phyloP scores from a whole-genome alignment of 2,888 invertebrate species.

The Diploptera punctata region DNA sequence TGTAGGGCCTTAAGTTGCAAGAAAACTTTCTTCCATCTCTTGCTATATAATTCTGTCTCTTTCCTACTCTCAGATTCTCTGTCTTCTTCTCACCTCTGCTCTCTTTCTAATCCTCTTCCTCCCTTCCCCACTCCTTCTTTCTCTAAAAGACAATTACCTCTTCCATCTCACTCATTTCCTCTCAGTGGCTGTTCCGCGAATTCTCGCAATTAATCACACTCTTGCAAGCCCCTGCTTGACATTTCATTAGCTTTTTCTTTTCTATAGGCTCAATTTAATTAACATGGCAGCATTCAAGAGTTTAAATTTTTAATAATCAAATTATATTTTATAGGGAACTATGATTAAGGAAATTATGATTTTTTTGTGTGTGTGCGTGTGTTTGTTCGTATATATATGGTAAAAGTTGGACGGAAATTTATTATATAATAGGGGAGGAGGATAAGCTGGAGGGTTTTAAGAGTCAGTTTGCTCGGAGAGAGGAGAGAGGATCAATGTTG shows the following conservation, averaged over 20 bases:
- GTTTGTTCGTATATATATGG: conserved; percentile 5
- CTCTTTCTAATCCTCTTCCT: conserved; percentile 18
- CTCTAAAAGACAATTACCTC: conserved; percentile 32
- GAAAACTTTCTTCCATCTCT: conserved; percentile 9
- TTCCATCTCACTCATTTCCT: conserved; percentile 23
- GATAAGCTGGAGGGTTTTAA: conserved; percentile 26
- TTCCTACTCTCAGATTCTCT: background rate
- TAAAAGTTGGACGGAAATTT: conserved; percentile 31
- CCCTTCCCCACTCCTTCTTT: background rate
- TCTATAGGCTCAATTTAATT: conserved; percentile 54
- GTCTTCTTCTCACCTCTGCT: background rate
- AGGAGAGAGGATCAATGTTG: conserved; percentile 38
- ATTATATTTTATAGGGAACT: conserved; percentile 49
- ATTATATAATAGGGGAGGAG: conserved; percentile 30
- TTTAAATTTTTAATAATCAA: conserved; percentile 58
- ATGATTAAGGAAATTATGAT: conserved; percentile 49
- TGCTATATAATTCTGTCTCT: background rate
- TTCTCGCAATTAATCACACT: conserved; percentile 57
- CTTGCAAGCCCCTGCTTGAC: conserved; percentile 56
- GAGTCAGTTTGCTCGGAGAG: conserved; percentile 15
- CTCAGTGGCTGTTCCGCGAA: conserved; percentile 37
- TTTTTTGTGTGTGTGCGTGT: conserved; percentile 38
- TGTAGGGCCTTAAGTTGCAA: background rate
- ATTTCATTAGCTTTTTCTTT: conserved; percentile 56
- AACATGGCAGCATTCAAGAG: conserved; percentile 54